A percentile compares a stretch with the other conserved stretches of the same genome.
phyloP scores from a whole-genome alignment of 2,797 vertebrate species.

The Hippocampus kuda region DNA sequence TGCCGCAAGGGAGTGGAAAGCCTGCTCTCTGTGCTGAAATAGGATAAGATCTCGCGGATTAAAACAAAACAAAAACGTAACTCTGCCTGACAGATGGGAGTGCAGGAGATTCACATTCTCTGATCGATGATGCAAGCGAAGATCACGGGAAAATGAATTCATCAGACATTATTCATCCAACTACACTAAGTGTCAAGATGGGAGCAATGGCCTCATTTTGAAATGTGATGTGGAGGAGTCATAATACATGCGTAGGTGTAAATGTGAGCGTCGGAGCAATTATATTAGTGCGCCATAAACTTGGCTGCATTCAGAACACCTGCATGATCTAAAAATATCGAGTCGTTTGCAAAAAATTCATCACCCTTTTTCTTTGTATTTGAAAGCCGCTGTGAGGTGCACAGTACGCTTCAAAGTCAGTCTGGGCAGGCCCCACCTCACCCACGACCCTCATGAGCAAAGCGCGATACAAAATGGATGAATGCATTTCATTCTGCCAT shows the following conservation, averaged over 20 bases:
- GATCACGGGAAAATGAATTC: constrained; percentile 7
- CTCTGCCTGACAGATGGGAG: constrained; percentile 14
- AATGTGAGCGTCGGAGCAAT: not conserved
- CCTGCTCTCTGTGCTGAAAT: constrained; percentile 11
- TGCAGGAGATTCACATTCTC: constrained; percentile 9
- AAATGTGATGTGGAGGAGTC: not conserved
- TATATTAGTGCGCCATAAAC: not conserved
- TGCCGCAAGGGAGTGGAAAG: constrained; percentile 19
- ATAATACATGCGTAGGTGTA: not conserved
- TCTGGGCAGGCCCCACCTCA: no score
- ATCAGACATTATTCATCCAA: not conserved
- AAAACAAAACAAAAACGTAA: constrained; percentile 9
- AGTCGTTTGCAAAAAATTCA: no score
- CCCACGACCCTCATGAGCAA: no score
- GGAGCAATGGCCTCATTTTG: not conserved
- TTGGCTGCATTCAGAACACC: no score
- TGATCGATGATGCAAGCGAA: constrained; percentile 9
- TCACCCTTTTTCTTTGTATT: no score
- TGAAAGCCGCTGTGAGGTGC: no score
- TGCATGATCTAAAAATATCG: not conserved
- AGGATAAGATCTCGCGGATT: constrained; percentile 11
- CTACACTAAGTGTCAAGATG: constrained; percentile 1
- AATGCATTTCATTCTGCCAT: no score
- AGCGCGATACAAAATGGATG: no score
- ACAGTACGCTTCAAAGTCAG: no score